Percentiles rank a stretch among this genome's conserved stretches.
Conservation (phyloP, 2,797 vertebrate species). For the Momotus momota region DNA sequence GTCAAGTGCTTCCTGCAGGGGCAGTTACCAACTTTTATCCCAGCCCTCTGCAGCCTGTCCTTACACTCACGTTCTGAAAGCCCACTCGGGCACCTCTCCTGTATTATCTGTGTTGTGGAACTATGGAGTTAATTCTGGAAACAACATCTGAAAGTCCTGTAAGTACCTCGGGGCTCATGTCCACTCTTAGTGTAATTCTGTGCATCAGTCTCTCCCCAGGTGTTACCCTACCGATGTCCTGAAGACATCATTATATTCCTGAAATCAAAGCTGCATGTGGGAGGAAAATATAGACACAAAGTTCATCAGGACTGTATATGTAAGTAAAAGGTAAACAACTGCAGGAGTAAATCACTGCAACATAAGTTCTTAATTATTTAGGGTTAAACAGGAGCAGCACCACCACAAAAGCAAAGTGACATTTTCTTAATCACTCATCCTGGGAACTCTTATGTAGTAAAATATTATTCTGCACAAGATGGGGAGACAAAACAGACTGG, state of each 20-base stretch:
- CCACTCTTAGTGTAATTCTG: slow-evolving; percentile 7
- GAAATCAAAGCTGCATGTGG: slow-evolving; percentile 51
- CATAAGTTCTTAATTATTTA: slow-evolving; percentile 51
- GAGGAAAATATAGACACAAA: slow-evolving; percentile 37
- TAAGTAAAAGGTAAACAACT: slow-evolving; percentile 42
- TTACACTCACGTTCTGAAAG: neutral
- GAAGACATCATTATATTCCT: slow-evolving; percentile 51
- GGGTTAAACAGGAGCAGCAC: slow-evolving; percentile 4
- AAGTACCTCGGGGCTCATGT: neutral
- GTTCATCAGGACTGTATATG: slow-evolving; percentile 38
- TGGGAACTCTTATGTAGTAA: neutral
- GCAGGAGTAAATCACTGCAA: neutral
- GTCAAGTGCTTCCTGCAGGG: neutral
- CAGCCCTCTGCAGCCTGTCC: neutral
- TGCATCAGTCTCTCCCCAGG: slow-evolving; percentile 23
- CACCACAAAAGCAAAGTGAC: neutral
- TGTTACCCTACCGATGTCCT: slow-evolving; percentile 18
- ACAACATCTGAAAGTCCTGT: slow-evolving; percentile 15
- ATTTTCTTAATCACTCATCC: neutral
- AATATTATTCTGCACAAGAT: neutral
- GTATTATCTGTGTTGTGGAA: neutral
- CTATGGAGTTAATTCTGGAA: neutral
- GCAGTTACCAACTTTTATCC: neutral
- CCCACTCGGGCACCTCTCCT: neutral
- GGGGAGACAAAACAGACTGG: neutral